Evolutionary conservation across 2,888 invertebrate species (phyloP).

Genomic region (Clivina fossor): DNA sequence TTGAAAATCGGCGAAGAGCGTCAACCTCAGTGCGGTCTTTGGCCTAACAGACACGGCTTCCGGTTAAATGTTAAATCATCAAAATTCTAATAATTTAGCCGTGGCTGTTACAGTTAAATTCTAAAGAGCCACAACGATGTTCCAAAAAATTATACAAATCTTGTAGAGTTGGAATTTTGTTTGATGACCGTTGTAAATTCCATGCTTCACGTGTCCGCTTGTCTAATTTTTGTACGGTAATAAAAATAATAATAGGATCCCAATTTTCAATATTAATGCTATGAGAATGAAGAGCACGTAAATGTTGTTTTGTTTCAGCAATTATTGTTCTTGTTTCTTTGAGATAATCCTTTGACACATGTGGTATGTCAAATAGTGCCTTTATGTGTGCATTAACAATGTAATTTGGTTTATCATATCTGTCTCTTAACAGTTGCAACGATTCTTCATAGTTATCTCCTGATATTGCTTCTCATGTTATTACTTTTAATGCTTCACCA

Average conservation of each 20-base stretch:
- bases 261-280: constrained; percentile 2
- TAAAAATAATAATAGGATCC: constrained; percentile 15
- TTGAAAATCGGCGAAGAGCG: too few relatives aligned
- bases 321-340: constrained; percentile 6
- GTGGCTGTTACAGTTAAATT: too few relatives aligned
- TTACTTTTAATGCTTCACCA: constrained; percentile 16
- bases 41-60: too few relatives aligned
- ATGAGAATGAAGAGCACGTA: constrained; percentile 12
- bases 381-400: constrained; percentile 22
- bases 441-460: constrained; percentile 11
- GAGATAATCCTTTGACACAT: neutral
- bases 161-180: neutral
- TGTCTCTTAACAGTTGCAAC: constrained; percentile 5
- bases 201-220: constrained; percentile 8
- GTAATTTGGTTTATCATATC: constrained; percentile 15
- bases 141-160: constrained; percentile 20
- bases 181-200: constrained; percentile 2
- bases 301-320: constrained; percentile 18
- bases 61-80: too few relatives aligned
- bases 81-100: too few relatives aligned
- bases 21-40: too few relatives aligned
- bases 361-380: constrained; percentile 15
- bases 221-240: constrained; percentile 22
- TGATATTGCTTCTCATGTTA: neutral
- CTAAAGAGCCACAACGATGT: constrained; percentile 15